Evolutionary conservation across 2,797 vertebrate genomes (phyloP).

Genomic region (Lithobates pipiens): DNA sequence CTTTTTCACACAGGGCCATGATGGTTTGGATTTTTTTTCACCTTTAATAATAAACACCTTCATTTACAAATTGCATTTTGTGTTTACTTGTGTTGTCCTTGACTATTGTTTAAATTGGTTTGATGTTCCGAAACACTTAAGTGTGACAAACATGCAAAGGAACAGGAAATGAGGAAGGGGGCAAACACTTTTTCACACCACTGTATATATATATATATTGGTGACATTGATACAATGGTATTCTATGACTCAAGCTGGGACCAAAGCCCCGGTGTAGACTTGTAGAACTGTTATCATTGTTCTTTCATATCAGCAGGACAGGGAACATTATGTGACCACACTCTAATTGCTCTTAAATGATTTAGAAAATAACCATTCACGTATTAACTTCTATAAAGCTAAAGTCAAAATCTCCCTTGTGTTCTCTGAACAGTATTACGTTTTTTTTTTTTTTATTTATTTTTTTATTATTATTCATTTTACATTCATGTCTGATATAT

Average conservation of each 20-base stretch:
- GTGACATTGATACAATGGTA: neutral
- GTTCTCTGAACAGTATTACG: neutral
- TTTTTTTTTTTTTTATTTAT: no score
- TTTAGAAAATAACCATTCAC: neutral
- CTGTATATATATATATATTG: neutral
- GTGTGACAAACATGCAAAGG: no score
- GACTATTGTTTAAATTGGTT: no score
- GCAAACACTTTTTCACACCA: no score
- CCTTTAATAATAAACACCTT: no score
- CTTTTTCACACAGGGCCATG: no score
- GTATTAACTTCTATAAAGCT: neutral
- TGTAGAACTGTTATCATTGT: neutral
- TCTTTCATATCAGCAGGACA: neutral
- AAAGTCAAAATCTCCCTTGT: neutral
- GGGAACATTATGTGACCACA: neutral
- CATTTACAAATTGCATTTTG: no score
- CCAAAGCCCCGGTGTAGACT: neutral
- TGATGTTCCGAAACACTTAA: no score
- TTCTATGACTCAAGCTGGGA: neutral
- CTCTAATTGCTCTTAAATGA: neutral
- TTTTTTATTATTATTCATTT: neutral
- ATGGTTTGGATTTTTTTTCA: no score
- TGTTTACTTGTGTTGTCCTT: no score
- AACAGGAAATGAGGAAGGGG: no score
- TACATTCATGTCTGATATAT: conserved; percentile 18